phyloP scores from a whole-genome alignment of 2,113 vertebrate species.

The Upupa epops region DNA sequence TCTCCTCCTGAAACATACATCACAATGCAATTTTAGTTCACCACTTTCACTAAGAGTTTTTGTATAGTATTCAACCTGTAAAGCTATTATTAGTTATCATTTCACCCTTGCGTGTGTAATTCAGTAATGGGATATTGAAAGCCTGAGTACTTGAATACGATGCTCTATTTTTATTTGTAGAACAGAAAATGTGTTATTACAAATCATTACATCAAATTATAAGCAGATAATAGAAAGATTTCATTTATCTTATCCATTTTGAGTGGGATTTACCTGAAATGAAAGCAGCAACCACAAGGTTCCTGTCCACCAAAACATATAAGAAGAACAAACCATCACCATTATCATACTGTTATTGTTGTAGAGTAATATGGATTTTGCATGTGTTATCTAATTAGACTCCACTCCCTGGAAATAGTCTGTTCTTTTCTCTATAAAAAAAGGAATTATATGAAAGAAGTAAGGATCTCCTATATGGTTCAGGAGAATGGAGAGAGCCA shows the following conservation, averaged over 20 bases:
- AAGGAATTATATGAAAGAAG: neutral
- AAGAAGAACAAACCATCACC: neutral
- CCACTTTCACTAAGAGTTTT: neutral
- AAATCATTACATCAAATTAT: neutral
- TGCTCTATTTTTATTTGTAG: neutral
- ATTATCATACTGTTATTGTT: neutral
- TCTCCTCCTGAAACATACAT: conserved; percentile 35
- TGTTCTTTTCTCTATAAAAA: neutral
- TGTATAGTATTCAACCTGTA: neutral
- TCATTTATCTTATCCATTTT: neutral
- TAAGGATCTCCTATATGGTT: neutral
- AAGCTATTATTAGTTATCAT: neutral
- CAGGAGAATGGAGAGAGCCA: neutral
- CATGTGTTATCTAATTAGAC: neutral
- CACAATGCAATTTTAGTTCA: neutral
- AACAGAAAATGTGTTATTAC: neutral
- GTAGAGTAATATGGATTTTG: neutral
- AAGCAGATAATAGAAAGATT: neutral
- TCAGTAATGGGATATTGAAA: neutral
- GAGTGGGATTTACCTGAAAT: neutral
- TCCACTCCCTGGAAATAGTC: neutral
- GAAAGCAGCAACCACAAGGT: neutral
- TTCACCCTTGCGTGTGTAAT: neutral
- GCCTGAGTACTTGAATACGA: neutral
- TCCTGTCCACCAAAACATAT: neutral